phyloP scores from a whole-genome alignment of 2,888 invertebrate species.

The Eupithecia abbreviata region DNA sequence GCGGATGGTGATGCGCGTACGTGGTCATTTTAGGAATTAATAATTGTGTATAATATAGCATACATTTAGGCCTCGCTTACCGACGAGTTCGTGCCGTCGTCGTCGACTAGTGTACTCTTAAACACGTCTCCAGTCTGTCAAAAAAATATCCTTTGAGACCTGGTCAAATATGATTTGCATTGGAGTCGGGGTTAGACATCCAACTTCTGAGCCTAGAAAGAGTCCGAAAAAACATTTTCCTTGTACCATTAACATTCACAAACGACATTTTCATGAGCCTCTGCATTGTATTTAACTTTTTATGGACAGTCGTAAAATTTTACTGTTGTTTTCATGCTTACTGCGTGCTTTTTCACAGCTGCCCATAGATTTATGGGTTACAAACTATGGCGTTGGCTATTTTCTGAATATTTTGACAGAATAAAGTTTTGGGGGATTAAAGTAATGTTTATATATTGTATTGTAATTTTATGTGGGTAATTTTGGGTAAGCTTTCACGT shows the following conservation, averaged over 20 bases:
- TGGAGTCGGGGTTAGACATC: not conserved
- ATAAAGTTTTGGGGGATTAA: not conserved
- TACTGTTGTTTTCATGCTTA: constrained; percentile 35
- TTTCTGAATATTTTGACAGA: not conserved
- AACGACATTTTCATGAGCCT: constrained; percentile 35
- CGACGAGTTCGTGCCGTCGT: no score
- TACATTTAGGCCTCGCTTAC: no score
- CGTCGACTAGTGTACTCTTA: no score
- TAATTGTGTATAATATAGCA: no score
- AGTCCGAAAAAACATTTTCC: not conserved
- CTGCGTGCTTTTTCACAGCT: constrained; percentile 28
- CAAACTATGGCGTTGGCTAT: constrained; percentile 7
- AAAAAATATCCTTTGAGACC: no score
- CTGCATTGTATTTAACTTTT: constrained; percentile 28
- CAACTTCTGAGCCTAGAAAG: not conserved
- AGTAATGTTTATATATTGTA: not conserved
- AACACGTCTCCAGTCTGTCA: no score
- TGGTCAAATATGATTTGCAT: no score
- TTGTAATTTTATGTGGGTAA: not conserved
- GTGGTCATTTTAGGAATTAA: no score
- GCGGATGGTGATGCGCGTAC: no score
- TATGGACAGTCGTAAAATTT: constrained; percentile 36
- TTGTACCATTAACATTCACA: constrained; percentile 5
- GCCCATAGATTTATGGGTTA: constrained; percentile 29
- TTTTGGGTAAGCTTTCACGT: not conserved